A percentile compares a stretch with the other conserved stretches of the same genome.
Evolutionary conservation across 2,113 vertebrate species (phyloP).

Genomic region (Australoheros scitulus): DNA sequence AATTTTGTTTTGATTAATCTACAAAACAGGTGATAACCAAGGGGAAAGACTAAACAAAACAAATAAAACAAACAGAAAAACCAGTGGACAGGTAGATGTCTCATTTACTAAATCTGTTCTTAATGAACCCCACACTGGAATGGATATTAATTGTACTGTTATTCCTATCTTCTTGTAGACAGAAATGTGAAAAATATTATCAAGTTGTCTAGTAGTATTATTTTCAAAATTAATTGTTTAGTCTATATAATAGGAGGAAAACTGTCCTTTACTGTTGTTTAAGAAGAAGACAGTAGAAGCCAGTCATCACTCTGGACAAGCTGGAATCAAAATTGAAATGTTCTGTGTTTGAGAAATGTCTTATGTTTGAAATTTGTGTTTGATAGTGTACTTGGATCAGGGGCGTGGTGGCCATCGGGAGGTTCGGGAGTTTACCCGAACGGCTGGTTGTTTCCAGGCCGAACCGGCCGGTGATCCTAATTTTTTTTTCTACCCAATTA

Average conservation of each 20-base stretch:
- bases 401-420: too few relatives aligned
- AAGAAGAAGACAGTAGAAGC: neutral
- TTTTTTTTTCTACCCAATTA: too few relatives aligned
- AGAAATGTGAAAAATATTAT: too few relatives aligned
- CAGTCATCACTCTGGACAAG: neutral
- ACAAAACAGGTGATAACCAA: neutral
- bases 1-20: too few relatives aligned
- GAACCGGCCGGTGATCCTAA: too few relatives aligned
- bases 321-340: neutral
- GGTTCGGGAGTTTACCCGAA: too few relatives aligned
- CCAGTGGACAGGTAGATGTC: neutral
- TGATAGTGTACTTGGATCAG: too few relatives aligned
- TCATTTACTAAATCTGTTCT: neutral
- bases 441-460: too few relatives aligned
- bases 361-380: neutral
- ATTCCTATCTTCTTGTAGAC: rapidly evolving
- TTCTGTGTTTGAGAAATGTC: neutral
- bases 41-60: too few relatives aligned
- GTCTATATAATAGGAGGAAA: neutral
- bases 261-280: neutral
- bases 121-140: neutral
- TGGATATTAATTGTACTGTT: neutral
- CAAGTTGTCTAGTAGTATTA: too few relatives aligned
- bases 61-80: neutral
- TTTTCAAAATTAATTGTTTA: neutral